These are phyloP conservation scores for Microplitis deprimator DNA, from an alignment of 2,888 invertebrate species.

Conservation along the genomic window DNA sequence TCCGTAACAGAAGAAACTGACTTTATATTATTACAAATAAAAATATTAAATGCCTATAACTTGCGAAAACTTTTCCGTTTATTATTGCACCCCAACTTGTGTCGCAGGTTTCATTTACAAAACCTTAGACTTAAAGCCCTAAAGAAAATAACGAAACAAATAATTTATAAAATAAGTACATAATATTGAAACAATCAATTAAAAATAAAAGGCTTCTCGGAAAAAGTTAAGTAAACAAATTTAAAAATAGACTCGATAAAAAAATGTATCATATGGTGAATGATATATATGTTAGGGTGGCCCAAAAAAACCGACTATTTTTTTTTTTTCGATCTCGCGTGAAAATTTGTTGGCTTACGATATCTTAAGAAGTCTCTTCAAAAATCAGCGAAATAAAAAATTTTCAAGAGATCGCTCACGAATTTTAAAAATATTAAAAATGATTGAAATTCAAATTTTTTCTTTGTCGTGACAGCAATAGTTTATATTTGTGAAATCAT, in stretches of 20 bases:
- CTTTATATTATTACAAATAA: background rate
- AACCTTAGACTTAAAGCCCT: background rate
- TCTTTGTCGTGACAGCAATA: too few species aligned
- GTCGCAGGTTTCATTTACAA: background rate
- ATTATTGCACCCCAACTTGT: background rate
- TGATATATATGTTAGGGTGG: too few species aligned
- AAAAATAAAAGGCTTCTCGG: background rate
- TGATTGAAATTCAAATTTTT: too few species aligned
- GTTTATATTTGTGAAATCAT: too few species aligned
- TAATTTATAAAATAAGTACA: background rate
- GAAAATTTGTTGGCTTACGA: too few species aligned
- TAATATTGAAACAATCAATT: background rate
- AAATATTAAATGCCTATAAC: background rate
- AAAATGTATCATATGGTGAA: background rate
- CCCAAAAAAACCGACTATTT: too few species aligned
- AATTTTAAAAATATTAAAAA: too few species aligned
- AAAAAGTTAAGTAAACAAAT: background rate
- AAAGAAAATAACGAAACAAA: background rate
- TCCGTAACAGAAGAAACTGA: background rate
- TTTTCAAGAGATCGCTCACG: too few species aligned
- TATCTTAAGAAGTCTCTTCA: too few species aligned
- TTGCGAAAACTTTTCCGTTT: background rate
- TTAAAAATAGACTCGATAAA: background rate
- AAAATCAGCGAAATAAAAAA: too few species aligned
- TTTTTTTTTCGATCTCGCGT: too few species aligned